Percentiles rank a stretch among this genome's conserved stretches.
These are phyloP conservation scores for Poeciliopsis turneri DNA, from an alignment of 2,797 vertebrate genomes.

Conservation along the genomic window DNA sequence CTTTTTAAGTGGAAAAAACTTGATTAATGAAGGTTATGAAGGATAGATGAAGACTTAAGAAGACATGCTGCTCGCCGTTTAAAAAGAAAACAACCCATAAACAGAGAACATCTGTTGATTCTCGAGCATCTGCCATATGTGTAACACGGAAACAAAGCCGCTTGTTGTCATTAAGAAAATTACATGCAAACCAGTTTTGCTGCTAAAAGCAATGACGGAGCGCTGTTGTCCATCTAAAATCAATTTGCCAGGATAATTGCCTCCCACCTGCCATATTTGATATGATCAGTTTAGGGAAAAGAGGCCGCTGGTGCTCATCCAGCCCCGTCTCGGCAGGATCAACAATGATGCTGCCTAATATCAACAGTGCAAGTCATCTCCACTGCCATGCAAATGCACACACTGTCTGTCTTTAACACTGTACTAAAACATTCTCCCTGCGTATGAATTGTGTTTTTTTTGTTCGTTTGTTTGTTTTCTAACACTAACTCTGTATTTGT, in stretches of 20 bases:
- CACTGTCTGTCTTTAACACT: slow-evolving; percentile 46
- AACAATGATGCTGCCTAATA: slow-evolving; percentile 61
- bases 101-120: slow-evolving; percentile 38
- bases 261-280: slow-evolving; percentile 34
- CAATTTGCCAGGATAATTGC: slow-evolving; percentile 48
- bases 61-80: slow-evolving; percentile 19
- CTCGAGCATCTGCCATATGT: slow-evolving; percentile 46
- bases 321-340: slow-evolving; percentile 44
- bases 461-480: neutral
- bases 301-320: slow-evolving; percentile 61
- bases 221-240: slow-evolving; percentile 40
- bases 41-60: slow-evolving; percentile 72
- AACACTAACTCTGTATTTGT: slow-evolving; percentile 39
- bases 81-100: slow-evolving; percentile 20
- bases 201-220: slow-evolving; percentile 47
- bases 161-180: slow-evolving; percentile 40
- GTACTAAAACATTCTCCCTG: slow-evolving; percentile 28
- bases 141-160: slow-evolving; percentile 36
- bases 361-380: slow-evolving; percentile 54
- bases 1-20: slow-evolving; percentile 74
- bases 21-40: slow-evolving; percentile 72
- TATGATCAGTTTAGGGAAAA: slow-evolving; percentile 48
- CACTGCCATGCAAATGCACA: slow-evolving; percentile 56
- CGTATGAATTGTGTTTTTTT: slow-evolving; percentile 2
- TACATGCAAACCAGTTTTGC: slow-evolving; percentile 29